These are phyloP conservation scores for Hemitrygon akajei DNA, from an alignment of 2,797 vertebrate genomes.

Conservation along the genomic window DNA sequence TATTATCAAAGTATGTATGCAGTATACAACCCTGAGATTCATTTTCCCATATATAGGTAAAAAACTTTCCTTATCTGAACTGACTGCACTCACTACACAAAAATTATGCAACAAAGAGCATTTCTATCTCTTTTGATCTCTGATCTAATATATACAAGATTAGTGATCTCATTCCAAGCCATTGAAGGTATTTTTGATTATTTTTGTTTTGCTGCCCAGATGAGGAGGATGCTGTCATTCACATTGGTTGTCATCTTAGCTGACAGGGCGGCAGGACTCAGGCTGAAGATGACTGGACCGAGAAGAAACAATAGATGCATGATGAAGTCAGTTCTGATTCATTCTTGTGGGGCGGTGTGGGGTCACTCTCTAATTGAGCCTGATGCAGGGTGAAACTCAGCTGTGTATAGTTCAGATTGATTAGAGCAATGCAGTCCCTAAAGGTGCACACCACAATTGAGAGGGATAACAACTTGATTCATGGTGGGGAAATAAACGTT, in stretches of 20 bases:
- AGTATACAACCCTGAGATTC: too few species aligned
- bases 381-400: constrained; percentile 11
- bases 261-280: neutral
- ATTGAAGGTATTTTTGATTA: neutral
- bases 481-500: neutral
- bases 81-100: neutral
- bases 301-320: neutral
- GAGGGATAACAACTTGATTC: neutral
- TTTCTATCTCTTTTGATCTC: neutral
- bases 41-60: neutral
- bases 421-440: constrained; percentile 12
- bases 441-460: neutral
- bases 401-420: neutral
- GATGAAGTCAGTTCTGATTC: neutral
- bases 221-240: neutral
- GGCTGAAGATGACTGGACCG: neutral
- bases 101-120: neutral
- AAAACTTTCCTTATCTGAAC: neutral
- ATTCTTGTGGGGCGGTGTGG: too few species aligned
- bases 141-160: neutral
- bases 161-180: neutral
- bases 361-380: constrained; percentile 11
- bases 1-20: too few species aligned
- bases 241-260: neutral
- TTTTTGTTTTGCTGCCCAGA: too few species aligned